Evolutionary conservation across 2,113 vertebrate species (phyloP), one percentile per base, ranked within the genome.

Genomic region (Catagonus wagneri): DNA sequence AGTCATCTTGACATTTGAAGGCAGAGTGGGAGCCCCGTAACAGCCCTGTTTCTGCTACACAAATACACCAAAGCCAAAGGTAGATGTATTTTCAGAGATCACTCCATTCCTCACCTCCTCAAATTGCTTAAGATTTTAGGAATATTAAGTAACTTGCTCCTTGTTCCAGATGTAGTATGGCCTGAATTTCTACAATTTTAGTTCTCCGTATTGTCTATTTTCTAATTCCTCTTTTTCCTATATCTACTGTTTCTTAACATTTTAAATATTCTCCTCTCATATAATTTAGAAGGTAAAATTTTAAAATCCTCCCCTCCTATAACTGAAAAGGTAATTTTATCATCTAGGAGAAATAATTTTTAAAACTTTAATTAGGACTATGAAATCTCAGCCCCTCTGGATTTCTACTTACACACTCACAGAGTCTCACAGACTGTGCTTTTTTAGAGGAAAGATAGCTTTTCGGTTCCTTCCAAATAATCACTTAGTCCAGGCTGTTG

Each of bases 401-500:
- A 63, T 36, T 63, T 93, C 50, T 78, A 56, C 25, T 92, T 92
- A 23, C 44, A 79, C 12, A 32, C 5, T 9, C 66, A 84, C 79
- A 66, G 60, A 78, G 65, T 16, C 52, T 68, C 29, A 68, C 2
- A 13, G 44, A 29, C 50, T 58, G 8, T 85, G 54, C 44, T 76
- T 88, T 78, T 93, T 76, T 50, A 69, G 58, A 81, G 79, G 39
- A 93, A 72, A 95, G 66, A 52, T 20, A 83, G 36, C 27, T 79
- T 63, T 52, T 23, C 85, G 65, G 44, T 91, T 90, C 68, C 29
- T 94, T 96, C 85, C 91, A 91, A 95, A 85, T 68, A 78, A 52
- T 89, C 85, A 89, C 89, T 90, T 94, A 97, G 68, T 61, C 27
- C 27, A 93, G 90, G 72, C 91, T 86, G n/a, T 74, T 36, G 91